Evolutionary conservation across 1,140 invertebrate genomes (phyloP).

Genomic region (Aleiodes sp.): DNA sequence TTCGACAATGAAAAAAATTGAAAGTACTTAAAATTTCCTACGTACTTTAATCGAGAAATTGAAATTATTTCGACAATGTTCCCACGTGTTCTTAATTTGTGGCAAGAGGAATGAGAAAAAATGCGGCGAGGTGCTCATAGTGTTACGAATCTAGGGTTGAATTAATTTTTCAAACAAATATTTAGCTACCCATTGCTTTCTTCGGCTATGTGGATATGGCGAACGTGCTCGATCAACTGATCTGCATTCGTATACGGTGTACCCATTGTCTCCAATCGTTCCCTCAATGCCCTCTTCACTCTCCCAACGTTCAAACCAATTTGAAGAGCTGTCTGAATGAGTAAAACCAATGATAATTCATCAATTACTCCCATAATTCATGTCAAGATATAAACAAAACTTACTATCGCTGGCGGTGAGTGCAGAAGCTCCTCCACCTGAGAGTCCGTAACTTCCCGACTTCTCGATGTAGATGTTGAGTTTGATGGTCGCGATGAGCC

Average conservation of each 20-base stretch:
- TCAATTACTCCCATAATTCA: too few relatives aligned
- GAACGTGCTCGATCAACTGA: constrained; percentile 74
- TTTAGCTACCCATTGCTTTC: constrained; percentile 59
- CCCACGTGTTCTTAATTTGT: too few relatives aligned
- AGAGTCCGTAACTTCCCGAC: constrained; percentile 60
- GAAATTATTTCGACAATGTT: too few relatives aligned
- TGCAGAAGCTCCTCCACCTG: constrained; percentile 69
- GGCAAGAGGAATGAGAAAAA: too few relatives aligned
- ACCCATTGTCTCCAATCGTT: constrained; percentile 69
- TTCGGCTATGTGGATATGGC: constrained; percentile 73
- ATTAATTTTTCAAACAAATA: constrained; percentile 7
- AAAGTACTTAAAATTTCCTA: too few relatives aligned
- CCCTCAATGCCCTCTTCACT: constrained; percentile 72
- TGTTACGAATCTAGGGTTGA: not conserved
- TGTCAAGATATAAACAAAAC: too few relatives aligned
- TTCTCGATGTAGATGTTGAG: constrained; percentile 43
- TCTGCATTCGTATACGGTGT: constrained; percentile 71
- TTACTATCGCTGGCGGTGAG: constrained; percentile 64
- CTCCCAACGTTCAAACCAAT: constrained; percentile 76
- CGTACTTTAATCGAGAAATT: too few relatives aligned
- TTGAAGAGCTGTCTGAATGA: constrained; percentile 70
- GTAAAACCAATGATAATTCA: constrained; percentile 20
- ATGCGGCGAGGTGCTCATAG: too few relatives aligned
- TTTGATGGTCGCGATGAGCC: constrained; percentile 32
- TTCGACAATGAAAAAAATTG: too few relatives aligned